Conservation (phyloP, 1,140 invertebrate species). For the Antheraea pernyi region DNA sequence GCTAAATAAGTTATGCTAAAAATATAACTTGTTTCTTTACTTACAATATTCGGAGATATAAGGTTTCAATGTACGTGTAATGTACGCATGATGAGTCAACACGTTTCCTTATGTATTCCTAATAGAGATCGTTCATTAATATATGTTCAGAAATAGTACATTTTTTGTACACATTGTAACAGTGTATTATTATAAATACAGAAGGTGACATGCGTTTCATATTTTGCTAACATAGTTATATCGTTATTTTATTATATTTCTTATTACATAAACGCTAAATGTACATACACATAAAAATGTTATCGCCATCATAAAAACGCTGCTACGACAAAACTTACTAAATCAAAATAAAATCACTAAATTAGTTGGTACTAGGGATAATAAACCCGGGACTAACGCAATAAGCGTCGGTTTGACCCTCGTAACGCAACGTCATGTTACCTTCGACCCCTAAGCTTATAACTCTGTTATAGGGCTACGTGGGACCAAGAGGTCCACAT, state of each 20-base stretch:
- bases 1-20: no score
- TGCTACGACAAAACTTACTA: constrained; percentile 27
- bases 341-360: constrained; percentile 50
- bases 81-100: no score
- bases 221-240: no score
- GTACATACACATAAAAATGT: neutral
- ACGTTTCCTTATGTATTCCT: no score
- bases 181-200: neutral
- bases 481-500: constrained; percentile 61
- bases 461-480: constrained; percentile 70
- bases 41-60: no score
- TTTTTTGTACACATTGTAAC: no score
- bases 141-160: no score
- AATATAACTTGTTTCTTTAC: no score
- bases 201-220: neutral
- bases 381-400: constrained; percentile 46
- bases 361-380: constrained; percentile 46
- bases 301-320: neutral
- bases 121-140: no score
- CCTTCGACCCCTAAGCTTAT: constrained; percentile 58
- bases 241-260: neutral
- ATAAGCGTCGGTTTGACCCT: constrained; percentile 67
- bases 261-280: neutral
- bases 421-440: constrained; percentile 59
- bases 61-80: no score